Evolutionary conservation across 2,113 vertebrate genomes (phyloP).

Genomic region (Okapia johnstoni): DNA sequence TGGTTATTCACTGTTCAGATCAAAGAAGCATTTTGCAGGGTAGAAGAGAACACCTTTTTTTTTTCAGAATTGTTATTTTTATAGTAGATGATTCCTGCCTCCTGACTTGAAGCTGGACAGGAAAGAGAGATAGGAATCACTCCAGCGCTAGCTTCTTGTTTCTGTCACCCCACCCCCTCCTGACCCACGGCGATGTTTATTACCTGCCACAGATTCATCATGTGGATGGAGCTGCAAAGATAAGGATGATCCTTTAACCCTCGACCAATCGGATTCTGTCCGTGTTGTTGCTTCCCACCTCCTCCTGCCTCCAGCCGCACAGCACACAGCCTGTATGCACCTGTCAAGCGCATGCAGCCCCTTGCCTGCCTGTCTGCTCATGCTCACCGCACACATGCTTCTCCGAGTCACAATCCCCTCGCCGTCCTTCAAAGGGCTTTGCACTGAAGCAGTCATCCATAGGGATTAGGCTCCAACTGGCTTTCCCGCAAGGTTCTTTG

Average conservation of each 20-base stretch:
- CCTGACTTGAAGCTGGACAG: background rate
- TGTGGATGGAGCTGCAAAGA: slow-evolving; percentile 3
- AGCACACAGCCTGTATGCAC: background rate
- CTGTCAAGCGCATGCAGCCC: background rate
- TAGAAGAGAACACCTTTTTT: background rate
- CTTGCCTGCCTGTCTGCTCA: background rate
- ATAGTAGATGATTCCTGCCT: background rate
- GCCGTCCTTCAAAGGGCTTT: slow-evolving; percentile 12
- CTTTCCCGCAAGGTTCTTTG: slow-evolving; percentile 5
- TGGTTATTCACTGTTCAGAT: background rate
- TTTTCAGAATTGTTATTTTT: background rate
- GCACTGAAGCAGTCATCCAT: background rate
- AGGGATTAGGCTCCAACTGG: background rate
- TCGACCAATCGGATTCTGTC: background rate
- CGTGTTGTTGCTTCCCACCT: background rate
- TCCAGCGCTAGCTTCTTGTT: background rate
- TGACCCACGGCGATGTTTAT: background rate
- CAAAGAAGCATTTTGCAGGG: background rate
- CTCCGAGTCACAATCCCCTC: background rate
- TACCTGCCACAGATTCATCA: background rate
- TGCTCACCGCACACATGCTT: background rate
- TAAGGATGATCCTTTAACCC: background rate
- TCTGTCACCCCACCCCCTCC: background rate
- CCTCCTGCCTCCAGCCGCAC: background rate
- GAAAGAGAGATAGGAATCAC: background rate